phyloP scores from a whole-genome alignment of 2,797 vertebrate genomes.

The Acanthiza pusilla region DNA sequence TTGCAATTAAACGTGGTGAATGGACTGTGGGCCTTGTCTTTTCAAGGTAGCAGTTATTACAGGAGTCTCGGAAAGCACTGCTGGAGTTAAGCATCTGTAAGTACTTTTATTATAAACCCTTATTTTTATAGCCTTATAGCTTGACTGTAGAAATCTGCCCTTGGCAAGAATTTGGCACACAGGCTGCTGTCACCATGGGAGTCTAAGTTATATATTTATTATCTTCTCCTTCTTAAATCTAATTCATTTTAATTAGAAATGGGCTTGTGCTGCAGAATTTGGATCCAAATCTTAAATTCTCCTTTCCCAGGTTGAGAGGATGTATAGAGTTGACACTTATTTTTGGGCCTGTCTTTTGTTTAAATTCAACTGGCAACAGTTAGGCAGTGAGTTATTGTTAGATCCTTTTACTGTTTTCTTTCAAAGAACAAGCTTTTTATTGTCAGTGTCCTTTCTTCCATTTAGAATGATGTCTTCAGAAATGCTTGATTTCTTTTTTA shows the following conservation, averaged over 20 bases:
- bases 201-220: conserved; percentile 3
- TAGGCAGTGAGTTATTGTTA: neutral
- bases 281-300: neutral
- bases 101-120: neutral
- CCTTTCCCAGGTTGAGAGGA: neutral
- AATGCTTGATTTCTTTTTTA: neutral
- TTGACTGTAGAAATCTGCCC: conserved; percentile 6
- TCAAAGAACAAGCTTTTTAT: neutral
- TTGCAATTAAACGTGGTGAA: neutral
- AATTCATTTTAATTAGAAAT: conserved; percentile 14
- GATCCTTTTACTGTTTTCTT: neutral
- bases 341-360: neutral
- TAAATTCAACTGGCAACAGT: neutral
- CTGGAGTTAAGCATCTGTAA: conserved; percentile 17
- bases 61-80: neutral
- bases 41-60: neutral
- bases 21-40: neutral
- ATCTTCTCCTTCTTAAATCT: neutral
- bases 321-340: neutral
- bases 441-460: neutral
- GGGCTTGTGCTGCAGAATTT: neutral
- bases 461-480: neutral
- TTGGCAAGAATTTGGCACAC: neutral
- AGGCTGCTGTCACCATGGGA: neutral
- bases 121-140: conserved; percentile 3